Evolutionary conservation across 2,888 invertebrate genomes (phyloP).

Genomic region (Pandemis cinnamomeana): DNA sequence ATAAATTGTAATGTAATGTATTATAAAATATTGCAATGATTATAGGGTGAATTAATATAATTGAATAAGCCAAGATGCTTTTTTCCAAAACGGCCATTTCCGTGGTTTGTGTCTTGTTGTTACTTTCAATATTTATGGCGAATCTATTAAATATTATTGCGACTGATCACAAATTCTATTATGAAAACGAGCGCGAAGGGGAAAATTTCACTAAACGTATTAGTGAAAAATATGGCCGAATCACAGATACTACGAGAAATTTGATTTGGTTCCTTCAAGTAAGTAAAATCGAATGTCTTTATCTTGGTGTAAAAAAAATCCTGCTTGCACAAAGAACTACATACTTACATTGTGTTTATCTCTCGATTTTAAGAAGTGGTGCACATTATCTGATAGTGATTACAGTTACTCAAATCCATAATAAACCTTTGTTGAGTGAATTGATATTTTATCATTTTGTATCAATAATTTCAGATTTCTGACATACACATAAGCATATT

Average conservation of each 20-base stretch:
- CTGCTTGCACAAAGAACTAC: not conserved
- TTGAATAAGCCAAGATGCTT: constrained; percentile 78
- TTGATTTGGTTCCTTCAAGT: constrained; percentile 93
- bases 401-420: not conserved
- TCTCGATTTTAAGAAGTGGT: not conserved
- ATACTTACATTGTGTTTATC: constrained; percentile 1
- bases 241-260: constrained; percentile 84
- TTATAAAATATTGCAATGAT: constrained; percentile 5
- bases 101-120: constrained; percentile 85
- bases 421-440: not conserved
- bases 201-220: constrained; percentile 67
- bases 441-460: not conserved
- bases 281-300: constrained; percentile 50
- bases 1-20: constrained; percentile 23
- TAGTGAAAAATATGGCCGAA: constrained; percentile 70
- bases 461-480: constrained; percentile 86
- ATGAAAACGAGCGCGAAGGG: constrained; percentile 64
- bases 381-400: constrained; percentile 2
- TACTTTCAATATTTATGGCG: constrained; percentile 88
- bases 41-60: constrained; percentile 14
- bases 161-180: constrained; percentile 81
- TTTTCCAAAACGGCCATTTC: constrained; percentile 86
- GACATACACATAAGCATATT: constrained; percentile 96
- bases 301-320: not conserved
- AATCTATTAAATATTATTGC: constrained; percentile 88